phyloP scores from a whole-genome alignment of 2,797 vertebrate species.

The Lepilemur septentrionalis region DNA sequence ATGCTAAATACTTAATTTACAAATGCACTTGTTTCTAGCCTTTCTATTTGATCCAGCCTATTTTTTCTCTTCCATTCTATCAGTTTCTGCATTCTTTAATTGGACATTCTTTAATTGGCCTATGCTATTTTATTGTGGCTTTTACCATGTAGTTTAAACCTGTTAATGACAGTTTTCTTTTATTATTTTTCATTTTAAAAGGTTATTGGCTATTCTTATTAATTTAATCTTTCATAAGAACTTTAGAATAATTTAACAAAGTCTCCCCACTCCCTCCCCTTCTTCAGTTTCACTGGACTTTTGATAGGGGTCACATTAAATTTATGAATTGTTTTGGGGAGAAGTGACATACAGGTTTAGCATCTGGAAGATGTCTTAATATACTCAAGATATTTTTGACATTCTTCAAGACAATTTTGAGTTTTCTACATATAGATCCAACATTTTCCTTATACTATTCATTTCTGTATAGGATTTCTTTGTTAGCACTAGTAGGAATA shows the following conservation, averaged over 20 bases:
- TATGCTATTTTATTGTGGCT: conserved; percentile 21
- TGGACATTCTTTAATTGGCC: neutral
- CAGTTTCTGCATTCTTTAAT: conserved; percentile 37
- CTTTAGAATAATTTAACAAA: conserved; percentile 32
- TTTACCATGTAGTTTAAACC: neutral
- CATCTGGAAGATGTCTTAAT: neutral
- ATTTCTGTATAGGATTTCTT: neutral
- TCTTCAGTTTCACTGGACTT: neutral
- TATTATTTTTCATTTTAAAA: conserved; percentile 55
- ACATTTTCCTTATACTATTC: neutral
- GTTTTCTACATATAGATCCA: neutral
- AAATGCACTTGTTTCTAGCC: conserved; percentile 57
- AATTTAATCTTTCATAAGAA: neutral
- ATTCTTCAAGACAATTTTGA: neutral
- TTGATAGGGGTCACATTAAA: neutral
- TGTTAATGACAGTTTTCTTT: conserved; percentile 8
- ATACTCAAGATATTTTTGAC: neutral
- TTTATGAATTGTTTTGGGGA: conserved; percentile 37
- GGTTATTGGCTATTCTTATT: neutral
- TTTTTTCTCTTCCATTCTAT: conserved; percentile 52
- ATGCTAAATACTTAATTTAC: conserved; percentile 76
- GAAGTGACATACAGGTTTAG: neutral
- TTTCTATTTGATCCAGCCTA: conserved; percentile 52
- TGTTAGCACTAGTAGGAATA: neutral
- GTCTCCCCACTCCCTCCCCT: neutral